These are phyloP conservation scores for Euphydryas editha DNA, from an alignment of 2,888 invertebrate species.

Conservation along the genomic window DNA sequence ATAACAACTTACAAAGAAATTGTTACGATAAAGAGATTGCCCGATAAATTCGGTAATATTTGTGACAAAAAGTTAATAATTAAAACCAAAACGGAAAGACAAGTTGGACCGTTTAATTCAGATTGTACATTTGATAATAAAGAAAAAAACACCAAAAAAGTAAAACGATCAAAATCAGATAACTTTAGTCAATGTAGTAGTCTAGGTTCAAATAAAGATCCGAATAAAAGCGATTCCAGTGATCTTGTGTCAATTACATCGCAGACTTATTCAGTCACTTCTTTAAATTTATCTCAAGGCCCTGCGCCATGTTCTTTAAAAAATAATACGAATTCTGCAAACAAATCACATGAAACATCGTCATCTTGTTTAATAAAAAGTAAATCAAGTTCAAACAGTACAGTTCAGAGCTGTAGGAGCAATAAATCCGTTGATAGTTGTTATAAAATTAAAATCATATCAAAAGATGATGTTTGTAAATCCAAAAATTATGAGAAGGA, in stretches of 20 bases:
- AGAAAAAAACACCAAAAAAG: not conserved
- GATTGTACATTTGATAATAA: conserved; percentile 8
- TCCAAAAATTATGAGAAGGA: conserved; percentile 28
- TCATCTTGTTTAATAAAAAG: conserved; percentile 12
- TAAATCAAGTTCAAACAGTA: not conserved
- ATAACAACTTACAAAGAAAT: conserved; percentile 55
- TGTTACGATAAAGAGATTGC: conserved; percentile 51
- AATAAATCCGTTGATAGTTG: conserved; percentile 16
- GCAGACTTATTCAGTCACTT: conserved; percentile 8
- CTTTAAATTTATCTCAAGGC: conserved; percentile 12
- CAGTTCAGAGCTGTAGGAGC: not conserved
- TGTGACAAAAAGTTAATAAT: conserved; percentile 54
- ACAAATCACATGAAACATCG: not conserved
- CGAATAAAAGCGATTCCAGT: conserved; percentile 4
- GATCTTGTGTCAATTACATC: conserved; percentile 11
- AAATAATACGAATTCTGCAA: not conserved
- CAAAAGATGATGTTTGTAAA: conserved; percentile 29
- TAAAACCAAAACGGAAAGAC: conserved; percentile 53
- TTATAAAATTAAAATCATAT: conserved; percentile 40
- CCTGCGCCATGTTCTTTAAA: not conserved
- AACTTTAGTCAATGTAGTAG: not conserved
- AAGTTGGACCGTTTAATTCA: conserved; percentile 38
- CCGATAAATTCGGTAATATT: conserved; percentile 54
- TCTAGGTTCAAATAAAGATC: not conserved
- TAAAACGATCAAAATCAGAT: conserved; percentile 18